phyloP scores from a whole-genome alignment of 2,888 invertebrate species.

The Rhingia rostrata region DNA sequence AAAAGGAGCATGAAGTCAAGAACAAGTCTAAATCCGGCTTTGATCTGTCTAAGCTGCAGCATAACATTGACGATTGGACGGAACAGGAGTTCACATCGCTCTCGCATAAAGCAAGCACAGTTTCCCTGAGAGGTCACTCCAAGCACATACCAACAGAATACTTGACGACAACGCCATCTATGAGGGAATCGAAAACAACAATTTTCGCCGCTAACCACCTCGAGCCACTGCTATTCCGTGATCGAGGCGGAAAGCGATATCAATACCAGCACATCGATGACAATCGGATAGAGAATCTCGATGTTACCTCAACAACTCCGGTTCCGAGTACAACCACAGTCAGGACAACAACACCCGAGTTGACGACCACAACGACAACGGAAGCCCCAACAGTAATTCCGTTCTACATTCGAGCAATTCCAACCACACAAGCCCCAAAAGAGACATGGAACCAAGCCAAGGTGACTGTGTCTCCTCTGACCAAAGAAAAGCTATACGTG shows the following conservation, averaged over 20 bases:
- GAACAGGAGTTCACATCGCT: slow-evolving; percentile 87
- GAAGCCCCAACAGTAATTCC: slow-evolving; percentile 77
- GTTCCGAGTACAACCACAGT: slow-evolving; percentile 54
- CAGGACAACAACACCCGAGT: background rate
- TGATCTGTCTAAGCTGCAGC: slow-evolving; percentile 89
- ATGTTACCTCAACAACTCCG: slow-evolving; percentile 67
- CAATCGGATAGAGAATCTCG: slow-evolving; percentile 77
- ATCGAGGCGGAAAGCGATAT: slow-evolving; percentile 77
- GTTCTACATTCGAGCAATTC: slow-evolving; percentile 76
- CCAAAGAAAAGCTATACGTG: slow-evolving; percentile 91
- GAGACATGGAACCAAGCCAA: slow-evolving; percentile 87
- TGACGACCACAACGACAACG: slow-evolving; percentile 76
- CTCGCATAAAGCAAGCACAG: slow-evolving; percentile 84
- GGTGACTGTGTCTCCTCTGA: slow-evolving; percentile 89
- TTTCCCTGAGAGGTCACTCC: slow-evolving; percentile 85
- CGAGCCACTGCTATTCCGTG: slow-evolving; percentile 77
- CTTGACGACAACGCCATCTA: slow-evolving; percentile 86
- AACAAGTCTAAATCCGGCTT: slow-evolving; percentile 82
- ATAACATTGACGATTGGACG: slow-evolving; percentile 94
- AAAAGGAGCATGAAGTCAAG: slow-evolving; percentile 81
- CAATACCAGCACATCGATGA: slow-evolving; percentile 78
- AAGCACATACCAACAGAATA: slow-evolving; percentile 92
- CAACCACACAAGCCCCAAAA: slow-evolving; percentile 75
- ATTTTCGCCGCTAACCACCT: slow-evolving; percentile 77
- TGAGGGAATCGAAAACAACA: slow-evolving; percentile 79